Evolutionary conservation across 2,113 vertebrate species (phyloP).

Genomic region (Siphamia tubifer): DNA sequence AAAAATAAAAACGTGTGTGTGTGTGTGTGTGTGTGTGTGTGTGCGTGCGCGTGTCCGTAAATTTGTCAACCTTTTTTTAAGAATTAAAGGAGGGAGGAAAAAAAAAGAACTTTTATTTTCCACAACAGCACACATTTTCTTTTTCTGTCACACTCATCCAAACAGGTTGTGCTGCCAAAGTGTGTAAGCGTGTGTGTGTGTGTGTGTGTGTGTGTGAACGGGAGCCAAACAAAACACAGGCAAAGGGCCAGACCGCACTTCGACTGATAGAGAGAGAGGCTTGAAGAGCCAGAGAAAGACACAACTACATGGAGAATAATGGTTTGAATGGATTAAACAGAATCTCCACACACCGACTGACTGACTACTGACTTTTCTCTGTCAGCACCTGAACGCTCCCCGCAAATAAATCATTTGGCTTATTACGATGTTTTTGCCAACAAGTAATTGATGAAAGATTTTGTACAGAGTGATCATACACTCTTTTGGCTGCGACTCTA

Average conservation of each 20-base stretch:
- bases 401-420: not conserved
- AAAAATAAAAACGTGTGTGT: not conserved
- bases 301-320: not conserved
- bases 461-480: not conserved
- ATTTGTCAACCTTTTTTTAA: not conserved
- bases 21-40: not conserved
- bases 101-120: not conserved
- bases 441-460: not conserved
- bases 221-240: slow-evolving; percentile 94
- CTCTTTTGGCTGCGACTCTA: too few species aligned
- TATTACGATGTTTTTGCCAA: not conserved
- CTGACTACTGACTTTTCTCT: not conserved
- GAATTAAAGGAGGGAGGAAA: not conserved
- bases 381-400: not conserved
- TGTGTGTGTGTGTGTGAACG: slow-evolving; percentile 49
- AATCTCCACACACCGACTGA: not conserved
- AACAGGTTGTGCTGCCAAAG: slow-evolving; percentile 84
- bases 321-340: not conserved
- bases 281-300: slow-evolving; percentile 21
- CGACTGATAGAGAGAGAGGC: slow-evolving; percentile 87
- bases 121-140: slow-evolving; percentile 45
- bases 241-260: slow-evolving; percentile 87
- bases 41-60: not conserved
- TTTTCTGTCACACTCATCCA: slow-evolving; percentile 76
- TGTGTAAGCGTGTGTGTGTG: slow-evolving; percentile 5